Evolutionary conservation across 2,888 invertebrate species (phyloP), one percentile per base, ranked within the genome.

Genomic region (Salpingus planirostris): DNA sequence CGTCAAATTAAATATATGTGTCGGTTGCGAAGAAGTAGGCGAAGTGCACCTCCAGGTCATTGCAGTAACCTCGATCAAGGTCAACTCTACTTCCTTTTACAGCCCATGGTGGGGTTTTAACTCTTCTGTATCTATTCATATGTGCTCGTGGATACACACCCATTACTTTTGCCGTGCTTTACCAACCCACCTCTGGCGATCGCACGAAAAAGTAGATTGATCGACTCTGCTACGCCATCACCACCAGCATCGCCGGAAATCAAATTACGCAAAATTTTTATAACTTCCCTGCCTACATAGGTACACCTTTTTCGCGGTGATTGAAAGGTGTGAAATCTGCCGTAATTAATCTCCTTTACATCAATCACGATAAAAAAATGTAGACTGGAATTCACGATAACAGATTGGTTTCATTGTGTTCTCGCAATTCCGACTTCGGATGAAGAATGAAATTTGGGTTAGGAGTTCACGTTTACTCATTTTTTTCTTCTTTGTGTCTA

Each of bases 61-160:
- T 59, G 59, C 59, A 56, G 47, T 57, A 59, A 60, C 59, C 59
- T 52, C 57, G 47, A 23, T 60, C 60, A 62, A 61, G 62, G 62
- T 59, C 59, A 60, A 48, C 43, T 47, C 40, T 48, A 54, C 50
- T 55, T 57, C 50, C 53, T 54, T 50, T 46, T 57, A 47, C 50
- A 38, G 32, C 32, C 29, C 29, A 29, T 22, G 33, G 24, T 36
- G 24, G 31, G 33, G 27, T 37, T 33, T n/a, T n/a, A n/a, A n/a
- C n/a, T n/a, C n/a, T n/a, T n/a, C n/a, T n/a, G n/a, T n/a, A n/a
- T n/a, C n/a, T n/a, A n/a, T n/a, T n/a, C n/a, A n/a, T n/a, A n/a
- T n/a, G n/a, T n/a, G n/a, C n/a, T n/a, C n/a, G n/a, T n/a, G n/a
- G n/a, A 33, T 33, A 30, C 31, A 29, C 32, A 33, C 27, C 25